Base-by-base conservation (phyloP, 2,797 vertebrate species). In the Tapera naevia region DNA sequence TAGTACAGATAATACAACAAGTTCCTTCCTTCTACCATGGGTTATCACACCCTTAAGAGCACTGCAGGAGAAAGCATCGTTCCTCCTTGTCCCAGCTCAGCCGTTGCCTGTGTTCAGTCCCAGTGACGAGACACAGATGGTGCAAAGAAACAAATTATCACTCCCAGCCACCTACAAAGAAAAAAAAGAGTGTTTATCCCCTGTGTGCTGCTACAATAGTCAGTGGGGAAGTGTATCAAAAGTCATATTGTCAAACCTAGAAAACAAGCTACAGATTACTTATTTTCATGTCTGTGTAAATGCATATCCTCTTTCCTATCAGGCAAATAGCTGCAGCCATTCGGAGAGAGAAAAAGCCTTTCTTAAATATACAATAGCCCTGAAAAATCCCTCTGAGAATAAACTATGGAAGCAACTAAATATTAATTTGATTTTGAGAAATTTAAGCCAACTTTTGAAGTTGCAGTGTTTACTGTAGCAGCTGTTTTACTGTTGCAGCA, bases 391-490 rank as follows among this genome's bases (percentile, higher is more conserved):
- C 24, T 66, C n/a, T 70, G 53, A 80, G 39, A 82, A 72, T 70
- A 80, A 76, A 70, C 50, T 70, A 60, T 15, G 45, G 37, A 66
- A 87, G 28, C 13, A 85, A 76, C 45, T 70, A 87, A 90, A 70
- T 51, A 92, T 72, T 90, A 48, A 81, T 76, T 91, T 80, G 16
- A 80, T 85, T 87, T 66, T 93, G 17, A 76, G n/a, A 80, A 62
- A 86, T 76, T 62, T 82, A 66, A 60, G 11, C 16, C 16, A 65
- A 22, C 37, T 54, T 87, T 80, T 82, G 57, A 70, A 80, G 64
- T 62, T 10, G 4, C 6, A 15, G 10, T 27, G 1, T 43, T 84
- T 92, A 72, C 21, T 13, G 11, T 32, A 72, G 35, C 43, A 66
- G 27, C 28, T 54, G 8, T 25, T 84, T 85, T 37, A n/a, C 18